A percentile compares a stretch with the other conserved stretches of the same genome.
These are phyloP conservation scores for Molossus alvarezi DNA, from an alignment of 2,797 vertebrate genomes.

Conservation along the genomic window DNA sequence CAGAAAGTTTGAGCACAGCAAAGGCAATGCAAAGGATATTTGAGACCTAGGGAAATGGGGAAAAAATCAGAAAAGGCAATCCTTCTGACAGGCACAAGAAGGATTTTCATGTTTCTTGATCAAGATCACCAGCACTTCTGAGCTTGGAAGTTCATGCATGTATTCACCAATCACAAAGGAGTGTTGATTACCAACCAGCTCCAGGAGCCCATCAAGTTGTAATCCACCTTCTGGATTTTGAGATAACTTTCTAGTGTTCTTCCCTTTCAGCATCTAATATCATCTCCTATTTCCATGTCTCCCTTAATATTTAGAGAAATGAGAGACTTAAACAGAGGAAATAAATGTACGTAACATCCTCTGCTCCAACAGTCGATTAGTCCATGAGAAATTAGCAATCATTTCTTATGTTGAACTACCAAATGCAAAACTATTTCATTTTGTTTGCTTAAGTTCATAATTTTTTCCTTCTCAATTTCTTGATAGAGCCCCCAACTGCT, in stretches of 20 bases:
- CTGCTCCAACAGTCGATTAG: neutral
- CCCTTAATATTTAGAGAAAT: neutral
- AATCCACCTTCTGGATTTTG: neutral
- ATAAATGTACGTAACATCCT: neutral
- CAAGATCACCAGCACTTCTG: neutral
- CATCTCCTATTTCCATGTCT: neutral
- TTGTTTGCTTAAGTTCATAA: neutral
- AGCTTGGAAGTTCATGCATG: neutral
- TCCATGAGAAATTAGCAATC: neutral
- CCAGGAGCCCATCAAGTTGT: neutral
- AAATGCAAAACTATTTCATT: neutral
- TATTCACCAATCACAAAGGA: neutral
- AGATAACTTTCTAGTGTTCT: conserved; percentile 11
- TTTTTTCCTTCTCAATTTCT: neutral
- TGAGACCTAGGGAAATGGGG: neutral
- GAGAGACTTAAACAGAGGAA: neutral
- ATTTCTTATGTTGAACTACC: neutral
- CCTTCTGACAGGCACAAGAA: neutral
- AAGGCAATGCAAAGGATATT: neutral
- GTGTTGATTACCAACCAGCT: neutral
- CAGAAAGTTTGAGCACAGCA: neutral
- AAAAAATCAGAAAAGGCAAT: neutral
- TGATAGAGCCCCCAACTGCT: neutral
- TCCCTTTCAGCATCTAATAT: neutral
- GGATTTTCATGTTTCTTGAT: neutral